Evolutionary conservation across 2,888 invertebrate genomes (phyloP), one percentile per base, ranked within the genome.

Genomic region (Microctonus hyperodae): DNA sequence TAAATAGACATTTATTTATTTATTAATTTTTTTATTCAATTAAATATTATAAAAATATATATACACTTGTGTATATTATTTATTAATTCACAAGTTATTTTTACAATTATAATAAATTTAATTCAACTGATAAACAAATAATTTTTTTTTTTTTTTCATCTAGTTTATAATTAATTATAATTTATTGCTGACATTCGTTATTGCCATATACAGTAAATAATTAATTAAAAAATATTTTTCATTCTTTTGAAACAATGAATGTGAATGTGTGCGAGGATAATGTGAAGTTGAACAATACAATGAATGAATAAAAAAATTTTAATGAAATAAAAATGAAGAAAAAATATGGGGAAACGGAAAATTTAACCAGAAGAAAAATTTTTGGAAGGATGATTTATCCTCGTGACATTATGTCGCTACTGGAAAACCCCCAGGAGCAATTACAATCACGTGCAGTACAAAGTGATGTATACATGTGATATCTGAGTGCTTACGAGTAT

Each of bases 371-470:
- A 44, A 44, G 44, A n/a, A 44, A n/a, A 16, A 44, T 44, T 44
- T 44, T 37, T 13, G 7, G 16, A 56, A 56, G 16, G 40, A 23
- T 22, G 69, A 71, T 72, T 68, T 72, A 70, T 70, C 69, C 71
- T 74, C 76, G 70, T 59, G 57, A 64, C 31, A 31, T 40, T n/a
- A 33, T 28, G 50, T 22, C 59, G 22, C 64, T 76, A 75, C 76
- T 72, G 73, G 74, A 76, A 76, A 72, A 74, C 68, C 53, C 68
- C 57, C 56, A 20, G 20, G 44, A 55, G 61, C 64, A 73, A 74
- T 75, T 74, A 70, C 74, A 75, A 76, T 76, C 76, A 76, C 70
- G 7, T 44, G 65, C 69, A 74, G 73, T 76, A 75, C 76, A 73
- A 71, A 57, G 20, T 56, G 20, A 22, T 35, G 7, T n/a, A 13